A percentile compares a stretch with the other conserved stretches of the same genome.
These are phyloP conservation scores for Anguilla obscura DNA, from an alignment of 2,797 vertebrate species.

Conservation along the genomic window DNA sequence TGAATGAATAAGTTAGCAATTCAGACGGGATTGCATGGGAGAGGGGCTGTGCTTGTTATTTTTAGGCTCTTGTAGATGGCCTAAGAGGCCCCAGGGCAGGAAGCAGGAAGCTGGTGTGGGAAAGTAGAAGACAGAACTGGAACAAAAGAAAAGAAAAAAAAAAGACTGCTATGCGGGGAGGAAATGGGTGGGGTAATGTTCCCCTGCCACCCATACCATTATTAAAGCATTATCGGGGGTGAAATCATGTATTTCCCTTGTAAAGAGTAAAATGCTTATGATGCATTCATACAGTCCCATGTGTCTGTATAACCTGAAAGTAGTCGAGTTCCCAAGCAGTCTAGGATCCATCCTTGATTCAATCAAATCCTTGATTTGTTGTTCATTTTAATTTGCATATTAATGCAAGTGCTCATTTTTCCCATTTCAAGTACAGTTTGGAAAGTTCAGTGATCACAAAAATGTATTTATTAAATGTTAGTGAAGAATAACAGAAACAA, in stretches of 20 bases:
- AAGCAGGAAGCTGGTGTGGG: conserved; percentile 74
- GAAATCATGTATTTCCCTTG: conserved; percentile 60
- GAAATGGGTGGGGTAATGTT: conserved; percentile 71
- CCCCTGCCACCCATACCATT: conserved; percentile 57
- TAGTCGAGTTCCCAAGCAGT: conserved; percentile 33
- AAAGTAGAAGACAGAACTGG: conserved; percentile 66
- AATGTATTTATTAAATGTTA: not conserved
- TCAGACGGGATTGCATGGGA: conserved; percentile 59
- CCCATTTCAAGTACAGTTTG: not conserved
- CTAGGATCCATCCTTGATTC: conserved; percentile 11
- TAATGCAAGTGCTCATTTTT: not conserved
- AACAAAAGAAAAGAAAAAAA: conserved; percentile 61
- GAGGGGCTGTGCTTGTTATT: conserved; percentile 66
- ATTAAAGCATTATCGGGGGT: conserved; percentile 54
- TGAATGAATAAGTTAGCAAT: conserved; percentile 69
- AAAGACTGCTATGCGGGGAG: conserved; percentile 60
- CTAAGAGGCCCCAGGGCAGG: conserved; percentile 50
- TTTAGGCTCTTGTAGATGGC: conserved; percentile 49
- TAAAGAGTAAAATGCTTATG: conserved; percentile 36
- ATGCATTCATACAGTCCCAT: conserved; percentile 40
- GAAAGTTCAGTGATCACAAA: not conserved
- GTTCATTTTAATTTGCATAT: not conserved
- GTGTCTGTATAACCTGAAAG: conserved; percentile 21
- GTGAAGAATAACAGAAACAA: not conserved
- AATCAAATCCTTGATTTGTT: not conserved